These are phyloP conservation scores for Tetraneura akinire DNA, from an alignment of 1,140 invertebrate genomes.

Conservation along the genomic window DNA sequence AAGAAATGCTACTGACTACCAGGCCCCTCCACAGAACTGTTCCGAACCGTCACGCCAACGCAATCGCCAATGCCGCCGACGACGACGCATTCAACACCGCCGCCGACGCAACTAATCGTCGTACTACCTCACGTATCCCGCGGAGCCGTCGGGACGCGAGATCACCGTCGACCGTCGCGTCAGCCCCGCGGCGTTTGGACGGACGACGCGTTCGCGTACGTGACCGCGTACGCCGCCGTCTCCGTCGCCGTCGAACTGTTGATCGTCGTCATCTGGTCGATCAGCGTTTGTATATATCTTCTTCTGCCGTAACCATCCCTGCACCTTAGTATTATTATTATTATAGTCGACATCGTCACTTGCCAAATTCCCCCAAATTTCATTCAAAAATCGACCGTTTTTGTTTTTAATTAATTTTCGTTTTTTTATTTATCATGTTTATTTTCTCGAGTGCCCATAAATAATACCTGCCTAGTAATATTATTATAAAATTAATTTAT, in stretches of 20 bases:
- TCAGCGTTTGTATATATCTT: constrained; percentile 54
- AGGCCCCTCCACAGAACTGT: constrained; percentile 55
- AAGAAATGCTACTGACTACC: constrained; percentile 75
- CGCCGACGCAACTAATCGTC: constrained; percentile 49
- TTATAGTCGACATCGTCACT: background rate
- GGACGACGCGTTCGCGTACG: constrained; percentile 26
- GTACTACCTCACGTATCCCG: constrained; percentile 23
- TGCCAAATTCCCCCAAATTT: background rate
- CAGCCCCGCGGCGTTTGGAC: background rate
- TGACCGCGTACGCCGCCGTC: constrained; percentile 50
- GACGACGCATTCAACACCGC: background rate
- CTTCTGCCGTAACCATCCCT: constrained; percentile 53
- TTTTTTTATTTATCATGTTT: background rate
- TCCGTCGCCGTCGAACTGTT: constrained; percentile 56
- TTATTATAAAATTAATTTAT: too few relatives aligned
- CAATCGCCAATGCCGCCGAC: background rate
- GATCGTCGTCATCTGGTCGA: constrained; percentile 56
- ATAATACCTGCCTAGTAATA: constrained; percentile 21
- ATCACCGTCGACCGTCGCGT: background rate
- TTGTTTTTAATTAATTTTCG: background rate
- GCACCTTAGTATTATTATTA: constrained; percentile 12
- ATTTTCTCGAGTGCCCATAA: background rate
- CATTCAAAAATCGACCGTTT: background rate
- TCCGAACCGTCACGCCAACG: background rate
- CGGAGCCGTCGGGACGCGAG: background rate